Base-by-base conservation (phyloP, 1,140 invertebrate genomes). In the Chrysoperla carnea region DNA sequence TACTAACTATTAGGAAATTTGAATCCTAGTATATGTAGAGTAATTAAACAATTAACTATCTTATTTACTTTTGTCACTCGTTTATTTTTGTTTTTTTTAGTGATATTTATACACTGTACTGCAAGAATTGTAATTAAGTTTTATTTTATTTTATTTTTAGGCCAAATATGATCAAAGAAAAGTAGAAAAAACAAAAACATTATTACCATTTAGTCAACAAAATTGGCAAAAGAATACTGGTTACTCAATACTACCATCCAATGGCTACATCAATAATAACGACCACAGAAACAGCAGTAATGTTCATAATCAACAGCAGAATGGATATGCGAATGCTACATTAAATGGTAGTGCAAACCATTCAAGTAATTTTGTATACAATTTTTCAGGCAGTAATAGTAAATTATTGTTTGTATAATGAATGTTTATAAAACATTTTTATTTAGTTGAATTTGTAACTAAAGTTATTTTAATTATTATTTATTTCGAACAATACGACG, bases 131-230 rank as follows among this genome's bases (percentile, higher is more conserved):
- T n/a, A n/a, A 23, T 31, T 29, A 44, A 29, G 4, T 43, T 37
- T 36, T 17, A 35, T n/a, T 39, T 41, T 38, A 46, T 50, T 49
- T 48, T 33, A 43, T 38, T 69, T 66, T 46, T 57, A 76, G 73
- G 79, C 79, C 1, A 83, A 82, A 55, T 82, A 78, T 54, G 78
- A 83, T 61, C 76, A 80, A 14, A 66, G 70, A 51, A 51, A 67
- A 41, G 54, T 53, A 4, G 67, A 73, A 42, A 67, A 70, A 39
- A 68, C 66, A 46, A 55, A 61, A 38, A 58, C 67, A 17, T 14
- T 72, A 9, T 52, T 78, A 39, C 75, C 75, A 0, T 61, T 63
- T 11, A 61, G 61, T 49, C 50, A 63, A n/a, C 50, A 52, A 2
- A 43, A 41, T 0, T 56, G 52, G 48, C 54, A 60, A 8, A 63